Evolutionary conservation across 2,888 invertebrate genomes (phyloP).

Genomic region (Agriotes lineatus): DNA sequence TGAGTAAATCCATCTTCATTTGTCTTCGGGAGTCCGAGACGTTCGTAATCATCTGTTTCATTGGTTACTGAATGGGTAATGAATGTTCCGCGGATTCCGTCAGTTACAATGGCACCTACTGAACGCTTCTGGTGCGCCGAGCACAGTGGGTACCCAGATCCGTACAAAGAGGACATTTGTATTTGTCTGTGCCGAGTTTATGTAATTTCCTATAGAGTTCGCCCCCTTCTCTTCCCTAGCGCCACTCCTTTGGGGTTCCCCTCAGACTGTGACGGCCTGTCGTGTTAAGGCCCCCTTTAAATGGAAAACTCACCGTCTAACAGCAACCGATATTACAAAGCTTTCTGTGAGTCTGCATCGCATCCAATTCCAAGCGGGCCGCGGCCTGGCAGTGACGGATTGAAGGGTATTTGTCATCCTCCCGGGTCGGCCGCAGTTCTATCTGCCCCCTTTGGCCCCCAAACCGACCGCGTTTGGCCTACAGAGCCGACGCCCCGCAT

Average conservation of each 20-base stretch:
- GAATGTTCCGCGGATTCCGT: conserved; percentile 66
- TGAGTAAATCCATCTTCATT: conserved; percentile 66
- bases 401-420: conserved; percentile 78
- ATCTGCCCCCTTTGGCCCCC: conserved; percentile 60
- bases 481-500: conserved; percentile 49
- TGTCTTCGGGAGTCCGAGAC: conserved; percentile 64
- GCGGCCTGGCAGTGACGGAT: conserved; percentile 76
- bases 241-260: conserved; percentile 61
- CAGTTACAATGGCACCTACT: conserved; percentile 64
- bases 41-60: conserved; percentile 68
- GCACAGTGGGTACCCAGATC: conserved; percentile 65
- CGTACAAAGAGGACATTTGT: conserved; percentile 68
- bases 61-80: conserved; percentile 67
- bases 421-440: conserved; percentile 68
- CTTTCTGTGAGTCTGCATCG: conserved; percentile 67
- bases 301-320: conserved; percentile 59
- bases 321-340: conserved; percentile 66
- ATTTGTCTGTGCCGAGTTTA: conserved; percentile 69
- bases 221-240: conserved; percentile 60
- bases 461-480: conserved; percentile 47
- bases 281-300: conserved; percentile 35
- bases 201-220: conserved; percentile 69
- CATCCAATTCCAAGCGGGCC: conserved; percentile 68
- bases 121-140: conserved; percentile 63
- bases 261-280: conserved; percentile 59